Conservation (phyloP, 2,113 vertebrate species). For the Crotalus tigris region DNA sequence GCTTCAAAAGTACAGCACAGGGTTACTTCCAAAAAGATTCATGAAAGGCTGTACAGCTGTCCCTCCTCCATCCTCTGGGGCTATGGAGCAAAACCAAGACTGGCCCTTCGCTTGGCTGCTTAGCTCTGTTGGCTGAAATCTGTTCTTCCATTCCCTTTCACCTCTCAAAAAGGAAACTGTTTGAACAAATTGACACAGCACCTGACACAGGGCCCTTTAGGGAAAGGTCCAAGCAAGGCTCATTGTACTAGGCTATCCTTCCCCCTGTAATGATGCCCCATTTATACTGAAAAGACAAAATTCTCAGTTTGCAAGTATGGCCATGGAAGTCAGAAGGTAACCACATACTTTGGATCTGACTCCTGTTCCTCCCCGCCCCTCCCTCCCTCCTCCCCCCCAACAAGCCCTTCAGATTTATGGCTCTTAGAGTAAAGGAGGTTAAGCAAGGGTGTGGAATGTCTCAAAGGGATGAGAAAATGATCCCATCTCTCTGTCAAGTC, state of each 20-base stretch:
- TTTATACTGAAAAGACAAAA: constrained; percentile 13
- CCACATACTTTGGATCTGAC: constrained; percentile 3
- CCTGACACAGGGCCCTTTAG: neutral
- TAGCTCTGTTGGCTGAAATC: neutral
- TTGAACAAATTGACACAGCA: neutral
- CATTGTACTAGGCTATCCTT: neutral
- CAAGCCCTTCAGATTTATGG: constrained; percentile 28
- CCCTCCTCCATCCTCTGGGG: neutral
- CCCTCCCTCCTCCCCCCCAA: neutral
- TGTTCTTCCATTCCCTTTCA: neutral
- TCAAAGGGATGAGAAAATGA: neutral
- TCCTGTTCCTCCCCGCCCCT: neutral
- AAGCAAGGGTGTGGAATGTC: constrained; percentile 1
- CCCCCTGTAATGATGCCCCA: neutral
- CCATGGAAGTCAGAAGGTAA: neutral
- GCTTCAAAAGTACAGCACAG: neutral
- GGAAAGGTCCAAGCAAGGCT: neutral
- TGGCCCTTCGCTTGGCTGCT: neutral
- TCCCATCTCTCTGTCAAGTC: neutral
- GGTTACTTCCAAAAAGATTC: neutral
- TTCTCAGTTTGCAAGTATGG: neutral
- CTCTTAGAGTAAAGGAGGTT: constrained; percentile 12
- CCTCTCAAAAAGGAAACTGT: neutral
- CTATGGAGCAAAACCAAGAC: neutral
- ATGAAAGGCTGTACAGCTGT: neutral